These are phyloP conservation scores for Acronicta psi DNA, from an alignment of 2,888 invertebrate genomes.

Conservation along the genomic window DNA sequence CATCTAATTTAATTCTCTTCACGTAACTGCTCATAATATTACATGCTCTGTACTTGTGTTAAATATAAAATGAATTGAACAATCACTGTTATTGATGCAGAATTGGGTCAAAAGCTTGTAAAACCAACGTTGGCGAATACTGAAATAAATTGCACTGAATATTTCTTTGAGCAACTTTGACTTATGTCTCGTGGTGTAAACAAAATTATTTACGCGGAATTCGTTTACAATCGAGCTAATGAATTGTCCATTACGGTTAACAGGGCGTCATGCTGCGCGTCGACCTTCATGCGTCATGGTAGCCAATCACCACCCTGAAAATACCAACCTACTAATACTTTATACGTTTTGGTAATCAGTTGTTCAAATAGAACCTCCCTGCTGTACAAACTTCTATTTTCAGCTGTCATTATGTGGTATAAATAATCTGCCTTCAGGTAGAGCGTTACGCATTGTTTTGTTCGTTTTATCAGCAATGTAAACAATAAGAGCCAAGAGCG, in stretches of 20 bases:
- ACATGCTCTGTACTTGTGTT: conserved; percentile 16
- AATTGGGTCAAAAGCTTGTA: conserved; percentile 47
- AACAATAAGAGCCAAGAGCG: conserved; percentile 32
- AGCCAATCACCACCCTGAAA: conserved; percentile 32
- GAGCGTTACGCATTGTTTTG: conserved; percentile 38
- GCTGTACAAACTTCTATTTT: conserved; percentile 16
- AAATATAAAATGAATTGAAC: conserved; percentile 23
- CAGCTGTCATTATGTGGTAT: conserved; percentile 18
- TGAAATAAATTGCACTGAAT: conserved; percentile 23
- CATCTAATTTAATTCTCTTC: conserved; percentile 36
- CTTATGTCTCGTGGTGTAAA: conserved; percentile 18
- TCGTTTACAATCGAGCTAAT: conserved; percentile 54
- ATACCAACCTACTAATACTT: conserved; percentile 19
- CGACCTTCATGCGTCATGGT: conserved; percentile 36
- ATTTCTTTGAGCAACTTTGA: conserved; percentile 24
- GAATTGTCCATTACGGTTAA: conserved; percentile 60
- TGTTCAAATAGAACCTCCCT: conserved; percentile 27
- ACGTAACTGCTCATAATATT: conserved; percentile 23
- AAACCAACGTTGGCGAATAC: conserved; percentile 22
- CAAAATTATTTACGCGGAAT: conserved; percentile 27
- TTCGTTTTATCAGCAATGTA: conserved; percentile 42
- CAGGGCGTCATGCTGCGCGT: conserved; percentile 51
- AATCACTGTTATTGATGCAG: conserved; percentile 18
- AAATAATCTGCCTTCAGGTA: conserved; percentile 20
- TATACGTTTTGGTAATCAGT: conserved; percentile 20